Conservation (phyloP, 2,113 vertebrate species). For the Castor canadensis region DNA sequence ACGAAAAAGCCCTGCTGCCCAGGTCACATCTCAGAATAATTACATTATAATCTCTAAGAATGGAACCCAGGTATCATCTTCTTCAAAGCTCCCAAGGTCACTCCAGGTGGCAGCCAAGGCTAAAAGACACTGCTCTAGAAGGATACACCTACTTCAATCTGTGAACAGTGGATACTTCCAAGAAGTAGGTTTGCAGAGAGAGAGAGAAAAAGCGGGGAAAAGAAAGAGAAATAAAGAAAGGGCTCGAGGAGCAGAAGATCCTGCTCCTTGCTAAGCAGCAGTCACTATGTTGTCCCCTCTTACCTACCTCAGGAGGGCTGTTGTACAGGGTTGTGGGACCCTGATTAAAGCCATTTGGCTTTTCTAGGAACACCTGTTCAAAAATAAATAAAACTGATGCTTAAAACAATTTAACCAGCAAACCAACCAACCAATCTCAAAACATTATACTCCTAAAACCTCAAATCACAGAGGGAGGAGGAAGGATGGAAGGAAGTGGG, state of each 20-base stretch:
- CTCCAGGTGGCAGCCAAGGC: background rate
- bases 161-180: background rate
- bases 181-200: background rate
- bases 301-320: slow-evolving; percentile 63
- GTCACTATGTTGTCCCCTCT: background rate
- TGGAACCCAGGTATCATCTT: background rate
- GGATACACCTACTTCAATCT: background rate
- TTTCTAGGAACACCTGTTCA: slow-evolving; percentile 69
- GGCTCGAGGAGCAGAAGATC: too few relatives aligned
- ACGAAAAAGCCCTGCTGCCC: background rate
- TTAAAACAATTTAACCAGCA: background rate
- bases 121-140: background rate
- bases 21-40: background rate
- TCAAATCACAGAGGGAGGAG: background rate
- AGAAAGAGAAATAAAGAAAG: too few relatives aligned
- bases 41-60: background rate
- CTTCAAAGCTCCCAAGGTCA: background rate
- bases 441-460: slow-evolving; percentile 11
- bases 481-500: too few relatives aligned
- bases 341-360: slow-evolving; percentile 77
- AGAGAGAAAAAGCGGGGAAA: too few relatives aligned
- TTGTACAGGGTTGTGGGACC: background rate
- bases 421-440: background rate
- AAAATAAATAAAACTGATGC: background rate
- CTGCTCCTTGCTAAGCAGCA: too few relatives aligned